Base-by-base conservation (phyloP, 2,888 invertebrate species). In the Mellilla xanthometata region DNA sequence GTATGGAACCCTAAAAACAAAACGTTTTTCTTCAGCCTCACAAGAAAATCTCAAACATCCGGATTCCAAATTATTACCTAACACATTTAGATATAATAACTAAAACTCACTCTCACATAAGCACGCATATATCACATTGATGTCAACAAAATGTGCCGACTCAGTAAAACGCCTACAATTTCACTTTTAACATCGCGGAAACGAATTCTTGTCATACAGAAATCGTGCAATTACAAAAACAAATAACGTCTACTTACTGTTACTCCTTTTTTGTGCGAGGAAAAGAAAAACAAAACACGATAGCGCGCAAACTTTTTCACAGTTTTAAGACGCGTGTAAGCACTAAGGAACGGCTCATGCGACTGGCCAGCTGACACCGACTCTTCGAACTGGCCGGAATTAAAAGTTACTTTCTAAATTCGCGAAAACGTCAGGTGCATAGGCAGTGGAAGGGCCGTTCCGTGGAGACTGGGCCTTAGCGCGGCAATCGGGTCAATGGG, bases 391-490 rank as follows among this genome's bases (percentile, higher is more conserved):
- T 72, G 67, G 72, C 68, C 70, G 73, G 75, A 74, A 77, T 74
- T 81, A 81, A 81, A 81, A 76, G 73, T 73, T 74, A 75, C 88
- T 88, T 88, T 88, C 88, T 87, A 88, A 82, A 81, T 81, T 80
- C 60, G 80, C 83, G 72, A 78, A 77, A 71, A 68, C 58, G 60
- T 55, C 65, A 49, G 46, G 48, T 59, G 49, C 30, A 44, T 34
- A 26, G 38, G 33, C 32, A 24, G 19, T 22, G 30, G 19, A 13
- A 41, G 30, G 24, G 44, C 26, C 35, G 30, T 27, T 49, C n/a
- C 44, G 29, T 44, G 50, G 35, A 43, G n/a, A n/a, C n/a, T n/a
- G 44, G 36, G 41, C 34, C 12, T 31, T 13, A 29, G 15, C 13
- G 12, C 28, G 13, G 12, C 59, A 63, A 52, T 29, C 38, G 40